phyloP scores from a whole-genome alignment of 2,888 invertebrate genomes.

The Scotopteryx bipunctaria region DNA sequence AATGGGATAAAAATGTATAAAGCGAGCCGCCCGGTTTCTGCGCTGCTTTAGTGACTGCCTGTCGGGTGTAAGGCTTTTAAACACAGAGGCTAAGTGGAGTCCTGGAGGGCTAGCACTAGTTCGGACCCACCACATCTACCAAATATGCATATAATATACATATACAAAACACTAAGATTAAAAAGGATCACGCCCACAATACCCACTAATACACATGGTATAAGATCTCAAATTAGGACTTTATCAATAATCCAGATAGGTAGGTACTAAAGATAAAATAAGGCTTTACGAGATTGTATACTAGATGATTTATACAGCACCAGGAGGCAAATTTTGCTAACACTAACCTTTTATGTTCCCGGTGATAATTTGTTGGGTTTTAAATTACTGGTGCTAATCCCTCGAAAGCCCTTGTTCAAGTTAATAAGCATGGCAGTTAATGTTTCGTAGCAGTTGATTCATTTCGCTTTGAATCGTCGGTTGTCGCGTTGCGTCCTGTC shows the following conservation, averaged over 20 bases:
- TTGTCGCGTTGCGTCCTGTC: neutral
- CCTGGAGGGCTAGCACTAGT: slow-evolving; percentile 1
- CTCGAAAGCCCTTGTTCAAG: slow-evolving; percentile 4
- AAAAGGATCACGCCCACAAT: too few relatives aligned
- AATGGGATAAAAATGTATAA: slow-evolving; percentile 67
- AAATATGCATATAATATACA: neutral
- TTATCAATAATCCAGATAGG: too few relatives aligned
- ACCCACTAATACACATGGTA: neutral
- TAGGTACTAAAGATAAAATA: too few relatives aligned
- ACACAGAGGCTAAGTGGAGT: slow-evolving; percentile 17
- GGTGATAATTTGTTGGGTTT: too few relatives aligned
- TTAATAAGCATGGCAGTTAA: slow-evolving; percentile 18
- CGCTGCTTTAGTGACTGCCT: slow-evolving; percentile 41
- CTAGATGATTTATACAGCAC: too few relatives aligned
- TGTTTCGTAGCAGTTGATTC: slow-evolving; percentile 15
- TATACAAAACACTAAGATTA: too few relatives aligned
- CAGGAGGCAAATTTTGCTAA: too few relatives aligned
- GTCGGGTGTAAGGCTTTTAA: slow-evolving; percentile 17
- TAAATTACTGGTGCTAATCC: neutral
- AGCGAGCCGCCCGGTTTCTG: slow-evolving; percentile 51
- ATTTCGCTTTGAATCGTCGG: slow-evolving; percentile 8
- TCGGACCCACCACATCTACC: neutral
- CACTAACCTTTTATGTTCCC: too few relatives aligned
- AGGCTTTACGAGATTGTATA: too few relatives aligned
- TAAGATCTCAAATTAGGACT: too few relatives aligned